These are phyloP conservation scores for Euplexia lucipara DNA, from an alignment of 2,888 invertebrate genomes.

Conservation along the genomic window DNA sequence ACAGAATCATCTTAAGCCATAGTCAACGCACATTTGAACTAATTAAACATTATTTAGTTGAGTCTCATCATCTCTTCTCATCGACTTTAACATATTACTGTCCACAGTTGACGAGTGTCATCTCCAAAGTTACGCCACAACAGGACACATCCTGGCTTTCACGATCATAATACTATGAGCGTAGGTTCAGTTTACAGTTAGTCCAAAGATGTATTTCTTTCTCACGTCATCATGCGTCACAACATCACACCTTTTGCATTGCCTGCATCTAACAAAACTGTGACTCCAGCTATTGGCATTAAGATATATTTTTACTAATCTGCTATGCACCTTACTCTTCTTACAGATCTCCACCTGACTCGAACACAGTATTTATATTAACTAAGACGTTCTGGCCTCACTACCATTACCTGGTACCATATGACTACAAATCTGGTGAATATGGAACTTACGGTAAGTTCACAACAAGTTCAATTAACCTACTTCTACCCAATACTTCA, in stretches of 20 bases:
- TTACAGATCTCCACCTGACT: constrained; percentile 92
- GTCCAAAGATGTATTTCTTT: too few relatives aligned
- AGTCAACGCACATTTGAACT: too few relatives aligned
- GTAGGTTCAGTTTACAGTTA: too few relatives aligned
- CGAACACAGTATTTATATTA: constrained; percentile 94
- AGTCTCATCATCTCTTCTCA: too few relatives aligned
- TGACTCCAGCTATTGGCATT: too few relatives aligned
- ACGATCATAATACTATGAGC: too few relatives aligned
- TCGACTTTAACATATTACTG: too few relatives aligned
- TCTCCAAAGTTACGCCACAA: too few relatives aligned
- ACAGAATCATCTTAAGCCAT: too few relatives aligned
- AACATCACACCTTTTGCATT: background rate
- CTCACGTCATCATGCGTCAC: background rate
- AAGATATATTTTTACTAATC: background rate
- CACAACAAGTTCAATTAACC: background rate
- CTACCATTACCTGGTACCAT: constrained; percentile 95
- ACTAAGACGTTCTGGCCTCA: constrained; percentile 95
- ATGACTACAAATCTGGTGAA: constrained; percentile 96
- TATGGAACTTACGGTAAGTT: constrained; percentile 93
- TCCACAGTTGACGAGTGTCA: too few relatives aligned
- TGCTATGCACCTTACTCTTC: background rate
- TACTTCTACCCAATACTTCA: background rate
- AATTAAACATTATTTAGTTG: too few relatives aligned
- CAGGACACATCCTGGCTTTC: too few relatives aligned
- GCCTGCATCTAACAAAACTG: background rate